These are phyloP conservation scores for Scrobipalpa costella DNA, from an alignment of 2,888 invertebrate species.

Conservation along the genomic window DNA sequence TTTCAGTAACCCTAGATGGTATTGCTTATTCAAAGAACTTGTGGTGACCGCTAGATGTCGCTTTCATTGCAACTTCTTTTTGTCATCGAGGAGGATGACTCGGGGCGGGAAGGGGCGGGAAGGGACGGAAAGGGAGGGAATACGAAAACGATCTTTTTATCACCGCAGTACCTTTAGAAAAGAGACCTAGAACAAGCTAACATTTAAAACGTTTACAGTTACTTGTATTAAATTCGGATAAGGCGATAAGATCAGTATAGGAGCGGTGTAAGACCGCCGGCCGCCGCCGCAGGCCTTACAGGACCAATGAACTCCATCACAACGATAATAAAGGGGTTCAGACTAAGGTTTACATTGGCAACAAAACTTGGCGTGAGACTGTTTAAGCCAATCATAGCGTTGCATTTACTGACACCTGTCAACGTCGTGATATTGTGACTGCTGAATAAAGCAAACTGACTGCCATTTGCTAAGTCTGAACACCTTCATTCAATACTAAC, in stretches of 20 bases:
- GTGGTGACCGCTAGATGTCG: background rate
- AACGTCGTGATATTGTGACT: too few species aligned
- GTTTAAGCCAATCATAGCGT: too few species aligned
- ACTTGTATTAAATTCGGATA: constrained; percentile 60
- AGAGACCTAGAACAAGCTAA: constrained; percentile 24
- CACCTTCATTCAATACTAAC: background rate
- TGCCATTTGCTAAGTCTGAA: too few species aligned
- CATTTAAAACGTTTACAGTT: constrained; percentile 40
- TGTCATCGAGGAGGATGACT: background rate
- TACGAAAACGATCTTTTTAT: background rate
- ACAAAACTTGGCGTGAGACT: too few species aligned
- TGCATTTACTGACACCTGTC: too few species aligned
- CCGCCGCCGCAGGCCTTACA: background rate
- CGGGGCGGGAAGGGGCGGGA: background rate
- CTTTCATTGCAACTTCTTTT: background rate
- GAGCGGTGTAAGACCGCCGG: constrained; percentile 1
- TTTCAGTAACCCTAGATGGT: too few species aligned
- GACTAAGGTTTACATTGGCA: too few species aligned
- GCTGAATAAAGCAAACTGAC: too few species aligned
- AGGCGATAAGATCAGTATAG: constrained; percentile 59
- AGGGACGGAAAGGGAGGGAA: background rate
- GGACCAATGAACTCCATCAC: background rate
- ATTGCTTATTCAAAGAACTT: too few species aligned
- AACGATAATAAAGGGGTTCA: too few species aligned
- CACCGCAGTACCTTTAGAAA: constrained; percentile 16